Conservation (phyloP, 2,113 vertebrate genomes). For the Tinamus guttatus region DNA sequence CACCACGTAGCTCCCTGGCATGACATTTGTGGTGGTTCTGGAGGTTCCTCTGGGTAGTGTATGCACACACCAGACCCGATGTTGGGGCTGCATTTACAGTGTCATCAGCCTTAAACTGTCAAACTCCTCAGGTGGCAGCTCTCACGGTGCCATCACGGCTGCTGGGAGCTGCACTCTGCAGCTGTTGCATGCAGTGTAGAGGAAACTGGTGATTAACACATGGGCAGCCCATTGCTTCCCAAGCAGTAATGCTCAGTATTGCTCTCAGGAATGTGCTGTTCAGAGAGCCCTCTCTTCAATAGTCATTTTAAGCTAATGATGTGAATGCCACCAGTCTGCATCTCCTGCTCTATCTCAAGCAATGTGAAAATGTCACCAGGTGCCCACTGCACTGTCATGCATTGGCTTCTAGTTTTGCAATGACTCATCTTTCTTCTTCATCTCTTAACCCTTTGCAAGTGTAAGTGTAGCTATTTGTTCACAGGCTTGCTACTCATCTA, state of each 20-base stretch:
- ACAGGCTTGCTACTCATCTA: background rate
- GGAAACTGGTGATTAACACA: background rate
- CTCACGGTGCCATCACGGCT: accelerated
- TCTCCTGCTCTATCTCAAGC: background rate
- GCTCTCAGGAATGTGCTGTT: background rate
- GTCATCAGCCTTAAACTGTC: background rate
- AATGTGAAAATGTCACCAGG: background rate
- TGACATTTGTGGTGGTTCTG: accelerated
- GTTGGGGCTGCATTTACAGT: accelerated
- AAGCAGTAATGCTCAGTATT: too few relatives aligned
- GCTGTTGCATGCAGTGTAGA: background rate
- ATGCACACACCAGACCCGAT: accelerated
- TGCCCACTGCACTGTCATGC: accelerated
- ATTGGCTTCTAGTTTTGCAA: background rate
- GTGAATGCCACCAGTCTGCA: accelerated
- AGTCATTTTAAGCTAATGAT: background rate
- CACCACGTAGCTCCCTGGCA: accelerated
- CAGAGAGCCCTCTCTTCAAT: background rate
- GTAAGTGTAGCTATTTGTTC: background rate
- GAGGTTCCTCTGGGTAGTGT: accelerated
- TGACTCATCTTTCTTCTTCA: background rate
- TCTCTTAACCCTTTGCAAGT: background rate
- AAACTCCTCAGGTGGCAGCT: accelerated
- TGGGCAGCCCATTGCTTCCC: background rate
- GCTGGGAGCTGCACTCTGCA: background rate